phyloP scores from a whole-genome alignment of 2,113 vertebrate genomes.

The Cisticola juncidis region DNA sequence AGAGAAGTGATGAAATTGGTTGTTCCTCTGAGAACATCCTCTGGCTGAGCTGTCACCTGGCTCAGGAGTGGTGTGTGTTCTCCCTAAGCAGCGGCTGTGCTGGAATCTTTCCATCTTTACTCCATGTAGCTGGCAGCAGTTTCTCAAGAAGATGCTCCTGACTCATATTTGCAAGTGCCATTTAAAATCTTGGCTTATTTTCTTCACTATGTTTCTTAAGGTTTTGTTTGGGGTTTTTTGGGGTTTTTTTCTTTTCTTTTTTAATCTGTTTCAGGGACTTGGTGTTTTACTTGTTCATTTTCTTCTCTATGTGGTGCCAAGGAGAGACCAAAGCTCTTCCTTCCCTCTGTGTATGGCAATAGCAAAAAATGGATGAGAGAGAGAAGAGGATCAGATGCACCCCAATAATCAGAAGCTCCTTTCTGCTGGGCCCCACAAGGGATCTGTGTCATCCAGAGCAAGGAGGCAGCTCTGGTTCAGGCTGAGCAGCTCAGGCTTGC shows the following conservation, averaged over 20 bases:
- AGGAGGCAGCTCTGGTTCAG: fast-evolving
- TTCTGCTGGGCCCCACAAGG: background rate
- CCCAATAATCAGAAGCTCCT: background rate
- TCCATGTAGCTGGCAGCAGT: background rate
- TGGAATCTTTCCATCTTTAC: background rate
- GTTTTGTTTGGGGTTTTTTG: no score
- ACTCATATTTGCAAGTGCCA: background rate
- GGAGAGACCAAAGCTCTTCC: background rate
- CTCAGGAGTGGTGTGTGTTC: background rate
- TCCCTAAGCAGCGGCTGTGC: background rate
- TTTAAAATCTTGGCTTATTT: background rate
- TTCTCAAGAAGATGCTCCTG: background rate
- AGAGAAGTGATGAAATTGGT: background rate
- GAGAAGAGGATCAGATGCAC: background rate
- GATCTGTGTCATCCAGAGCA: background rate
- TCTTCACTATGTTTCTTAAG: background rate
- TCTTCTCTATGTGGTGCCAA: background rate
- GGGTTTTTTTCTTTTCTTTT: background rate
- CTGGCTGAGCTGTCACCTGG: background rate
- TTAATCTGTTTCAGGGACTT: no score
- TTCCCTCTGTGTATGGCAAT: background rate
- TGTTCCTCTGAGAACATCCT: background rate
- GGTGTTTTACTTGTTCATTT: background rate
- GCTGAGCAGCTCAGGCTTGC: background rate
- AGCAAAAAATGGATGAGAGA: background rate